Evolutionary conservation across 2,797 vertebrate species (phyloP).

Genomic region (Neoniphon sammara): DNA sequence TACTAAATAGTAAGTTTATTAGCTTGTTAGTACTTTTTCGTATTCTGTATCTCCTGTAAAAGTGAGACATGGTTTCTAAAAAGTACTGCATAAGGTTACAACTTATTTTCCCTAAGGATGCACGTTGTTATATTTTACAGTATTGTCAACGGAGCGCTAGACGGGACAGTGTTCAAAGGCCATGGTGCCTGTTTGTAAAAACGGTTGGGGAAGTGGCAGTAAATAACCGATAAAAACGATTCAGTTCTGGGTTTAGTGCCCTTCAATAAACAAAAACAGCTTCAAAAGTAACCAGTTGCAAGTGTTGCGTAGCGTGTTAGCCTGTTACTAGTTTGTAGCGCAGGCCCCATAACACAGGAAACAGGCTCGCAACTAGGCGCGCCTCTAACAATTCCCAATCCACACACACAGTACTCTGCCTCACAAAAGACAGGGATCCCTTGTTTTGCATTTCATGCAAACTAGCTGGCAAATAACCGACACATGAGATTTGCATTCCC

Average conservation of each 20-base stretch:
- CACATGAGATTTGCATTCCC: conserved; percentile 11
- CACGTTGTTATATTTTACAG: too few species aligned
- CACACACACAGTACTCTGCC: conserved; percentile 51
- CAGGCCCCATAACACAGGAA: conserved; percentile 82
- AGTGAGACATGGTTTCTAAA: too few species aligned
- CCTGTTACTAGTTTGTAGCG: conserved; percentile 47
- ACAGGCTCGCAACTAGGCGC: conserved; percentile 79
- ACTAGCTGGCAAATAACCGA: conserved; percentile 27
- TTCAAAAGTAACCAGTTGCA: neutral
- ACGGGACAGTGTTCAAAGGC: conserved; percentile 4
- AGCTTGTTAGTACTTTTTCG: too few species aligned
- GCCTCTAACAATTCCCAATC: conserved; percentile 80
- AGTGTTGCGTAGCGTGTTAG: conserved; percentile 18
- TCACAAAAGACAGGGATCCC: conserved; percentile 76
- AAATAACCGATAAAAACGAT: neutral
- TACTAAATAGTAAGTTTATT: too few species aligned
- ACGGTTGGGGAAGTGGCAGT: conserved; percentile 14
- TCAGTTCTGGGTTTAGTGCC: too few species aligned
- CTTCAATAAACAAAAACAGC: neutral
- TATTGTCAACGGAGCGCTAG: neutral
- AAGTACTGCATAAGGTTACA: too few species aligned
- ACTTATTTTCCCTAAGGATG: too few species aligned
- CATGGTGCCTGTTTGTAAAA: conserved; percentile 1
- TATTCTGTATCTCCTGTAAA: too few species aligned
- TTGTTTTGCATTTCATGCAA: conserved; percentile 68